Conservation (phyloP, 1,140 invertebrate genomes). For the Neodiprion lecontei region DNA sequence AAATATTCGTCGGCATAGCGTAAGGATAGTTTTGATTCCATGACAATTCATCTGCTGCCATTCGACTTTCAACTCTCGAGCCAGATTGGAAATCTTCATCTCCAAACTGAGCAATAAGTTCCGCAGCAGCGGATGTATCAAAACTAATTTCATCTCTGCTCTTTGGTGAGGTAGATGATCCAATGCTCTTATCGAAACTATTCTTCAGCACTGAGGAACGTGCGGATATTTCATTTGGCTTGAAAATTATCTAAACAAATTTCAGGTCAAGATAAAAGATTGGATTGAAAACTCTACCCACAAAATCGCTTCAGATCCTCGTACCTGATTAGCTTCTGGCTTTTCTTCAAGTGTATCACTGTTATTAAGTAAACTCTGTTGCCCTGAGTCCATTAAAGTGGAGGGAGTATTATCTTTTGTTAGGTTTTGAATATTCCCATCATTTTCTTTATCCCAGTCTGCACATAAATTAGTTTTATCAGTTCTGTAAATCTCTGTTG, state of each 20-base stretch:
- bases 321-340: too few species aligned
- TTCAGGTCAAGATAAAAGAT: conserved; percentile 17
- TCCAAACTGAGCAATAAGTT: conserved; percentile 45
- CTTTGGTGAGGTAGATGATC: conserved; percentile 19
- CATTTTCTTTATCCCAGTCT: conserved; percentile 37
- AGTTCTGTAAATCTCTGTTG: background rate
- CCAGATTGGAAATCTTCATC: conserved; percentile 49
- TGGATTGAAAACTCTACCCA: background rate
- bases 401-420: conserved; percentile 23
- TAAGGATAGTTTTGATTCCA: conserved; percentile 40
- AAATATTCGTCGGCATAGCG: conserved; percentile 22
- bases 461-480: conserved; percentile 12
- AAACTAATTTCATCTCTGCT: conserved; percentile 37
- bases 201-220: conserved; percentile 46
- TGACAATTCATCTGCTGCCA: conserved; percentile 45
- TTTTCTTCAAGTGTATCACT: background rate
- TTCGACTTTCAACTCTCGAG: conserved; percentile 41
- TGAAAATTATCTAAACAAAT: conserved; percentile 42
- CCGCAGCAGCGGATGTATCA: conserved; percentile 32
- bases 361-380: background rate
- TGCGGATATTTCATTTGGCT: conserved; percentile 50
- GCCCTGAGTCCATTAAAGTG: conserved; percentile 24
- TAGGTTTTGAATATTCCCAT: conserved; percentile 29
- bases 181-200: conserved; percentile 26
- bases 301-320: too few species aligned